phyloP scores from a whole-genome alignment of 2,797 vertebrate genomes.

The Argentina silus region DNA sequence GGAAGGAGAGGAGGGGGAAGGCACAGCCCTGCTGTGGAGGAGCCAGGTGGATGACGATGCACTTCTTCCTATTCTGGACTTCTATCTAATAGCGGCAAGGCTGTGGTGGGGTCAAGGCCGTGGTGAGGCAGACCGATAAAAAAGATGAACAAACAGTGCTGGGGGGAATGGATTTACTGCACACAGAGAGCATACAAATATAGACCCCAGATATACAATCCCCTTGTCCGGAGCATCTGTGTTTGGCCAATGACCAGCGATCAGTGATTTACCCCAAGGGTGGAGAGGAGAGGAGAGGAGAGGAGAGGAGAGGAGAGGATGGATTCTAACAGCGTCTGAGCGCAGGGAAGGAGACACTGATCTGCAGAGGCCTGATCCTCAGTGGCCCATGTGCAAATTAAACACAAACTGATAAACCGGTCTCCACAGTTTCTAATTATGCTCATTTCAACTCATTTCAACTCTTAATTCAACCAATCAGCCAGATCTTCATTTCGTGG shows the following conservation, averaged over 20 bases:
- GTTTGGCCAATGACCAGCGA: no score
- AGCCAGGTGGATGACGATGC: neutral
- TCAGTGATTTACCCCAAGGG: neutral
- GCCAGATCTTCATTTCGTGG: constrained; percentile 66
- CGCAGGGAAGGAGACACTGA: constrained; percentile 7
- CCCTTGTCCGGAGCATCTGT: no score
- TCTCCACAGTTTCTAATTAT: constrained; percentile 60
- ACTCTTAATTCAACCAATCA: constrained; percentile 73
- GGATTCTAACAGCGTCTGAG: neutral
- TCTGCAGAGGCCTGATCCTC: constrained; percentile 43
- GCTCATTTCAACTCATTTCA: constrained; percentile 71
- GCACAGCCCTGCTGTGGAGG: neutral
- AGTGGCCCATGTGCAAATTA: constrained; percentile 65
- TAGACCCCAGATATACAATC: no score
- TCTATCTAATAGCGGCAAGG: neutral
- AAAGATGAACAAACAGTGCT: neutral
- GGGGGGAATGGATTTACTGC: no score
- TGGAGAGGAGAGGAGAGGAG: constrained; percentile 1
- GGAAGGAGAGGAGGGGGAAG: no score
- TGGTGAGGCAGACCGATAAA: no score
- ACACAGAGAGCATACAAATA: no score
- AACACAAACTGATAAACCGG: constrained; percentile 66
- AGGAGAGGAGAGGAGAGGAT: constrained; percentile 32
- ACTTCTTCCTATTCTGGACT: neutral
- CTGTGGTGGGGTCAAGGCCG: neutral